phyloP scores from a whole-genome alignment of 2,113 vertebrate genomes.

The Abramis brama region DNA sequence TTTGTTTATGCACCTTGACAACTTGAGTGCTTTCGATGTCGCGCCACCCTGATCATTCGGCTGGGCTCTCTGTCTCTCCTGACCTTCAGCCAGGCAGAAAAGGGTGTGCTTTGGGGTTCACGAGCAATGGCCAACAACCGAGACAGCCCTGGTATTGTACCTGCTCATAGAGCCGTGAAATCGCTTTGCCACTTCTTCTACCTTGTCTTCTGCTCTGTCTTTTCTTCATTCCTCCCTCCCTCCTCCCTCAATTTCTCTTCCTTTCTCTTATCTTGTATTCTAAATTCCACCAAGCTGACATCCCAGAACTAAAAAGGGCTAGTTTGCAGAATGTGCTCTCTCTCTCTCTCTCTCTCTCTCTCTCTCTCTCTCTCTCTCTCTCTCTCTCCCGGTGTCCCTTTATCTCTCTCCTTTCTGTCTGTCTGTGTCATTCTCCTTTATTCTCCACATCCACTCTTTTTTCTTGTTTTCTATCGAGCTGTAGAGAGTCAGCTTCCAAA shows the following conservation, averaged over 20 bases:
- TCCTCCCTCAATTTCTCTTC: constrained; percentile 13
- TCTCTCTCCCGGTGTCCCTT: background rate
- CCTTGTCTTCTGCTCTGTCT: constrained; percentile 28
- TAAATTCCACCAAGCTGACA: constrained; percentile 35
- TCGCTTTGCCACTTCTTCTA: constrained; percentile 45
- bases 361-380: background rate
- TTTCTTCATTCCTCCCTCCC: constrained; percentile 17
- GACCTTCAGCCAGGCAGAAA: constrained; percentile 52
- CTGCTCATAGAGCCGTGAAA: constrained; percentile 55
- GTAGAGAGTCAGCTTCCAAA: constrained; percentile 47
- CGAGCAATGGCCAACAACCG: constrained; percentile 26
- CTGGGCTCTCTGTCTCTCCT: constrained; percentile 28
- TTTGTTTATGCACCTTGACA: constrained; percentile 10
- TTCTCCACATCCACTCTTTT: constrained; percentile 12
- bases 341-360: constrained; percentile 4
- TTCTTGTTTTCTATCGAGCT: constrained; percentile 37
- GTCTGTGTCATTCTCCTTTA: constrained; percentile 27
- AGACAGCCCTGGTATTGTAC: constrained; percentile 50
- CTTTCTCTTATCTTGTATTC: constrained; percentile 24
- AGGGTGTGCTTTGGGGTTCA: constrained; percentile 31
- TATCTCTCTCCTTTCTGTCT: background rate
- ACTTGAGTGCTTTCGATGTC: constrained; percentile 13
- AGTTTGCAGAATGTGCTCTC: constrained; percentile 10
- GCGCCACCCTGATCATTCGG: background rate
- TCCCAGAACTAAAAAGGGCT: constrained; percentile 36